Evolutionary conservation across 1,140 invertebrate species (phyloP).

Genomic region (Sitobion miscanthi): DNA sequence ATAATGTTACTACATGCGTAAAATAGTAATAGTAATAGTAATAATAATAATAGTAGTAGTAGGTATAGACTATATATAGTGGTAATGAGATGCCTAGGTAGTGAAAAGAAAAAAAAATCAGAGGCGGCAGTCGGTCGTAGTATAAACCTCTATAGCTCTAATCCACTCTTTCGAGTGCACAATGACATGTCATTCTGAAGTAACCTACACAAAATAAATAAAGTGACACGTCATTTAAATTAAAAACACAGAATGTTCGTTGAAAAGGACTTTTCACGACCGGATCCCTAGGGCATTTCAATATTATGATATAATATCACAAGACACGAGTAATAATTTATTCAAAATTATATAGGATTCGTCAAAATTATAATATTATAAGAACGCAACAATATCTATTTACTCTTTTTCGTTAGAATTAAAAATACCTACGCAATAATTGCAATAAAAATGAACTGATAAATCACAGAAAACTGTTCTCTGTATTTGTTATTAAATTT

Average conservation of each 20-base stretch:
- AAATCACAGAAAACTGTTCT: not conserved
- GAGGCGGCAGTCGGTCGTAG: not conserved
- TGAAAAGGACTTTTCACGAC: not conserved
- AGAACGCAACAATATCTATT: not conserved
- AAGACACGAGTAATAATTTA: not conserved
- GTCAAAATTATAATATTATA: not conserved
- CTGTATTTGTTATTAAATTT: not conserved
- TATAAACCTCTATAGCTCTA: not conserved
- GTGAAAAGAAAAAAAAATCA: not conserved
- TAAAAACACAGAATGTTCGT: not conserved
- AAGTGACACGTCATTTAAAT: not conserved
- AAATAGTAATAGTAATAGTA: not conserved
- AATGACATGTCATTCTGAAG: not conserved
- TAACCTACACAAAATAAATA: not conserved
- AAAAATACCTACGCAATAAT: not conserved
- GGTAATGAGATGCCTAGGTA: not conserved
- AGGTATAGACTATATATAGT: not conserved
- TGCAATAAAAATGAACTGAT: not conserved
- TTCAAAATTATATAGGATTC: not conserved
- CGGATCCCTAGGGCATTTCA: not conserved
- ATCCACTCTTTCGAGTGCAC: not conserved
- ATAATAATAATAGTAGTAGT: not conserved
- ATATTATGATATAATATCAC: not conserved
- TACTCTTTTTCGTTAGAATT: not conserved
- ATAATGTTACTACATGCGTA: not conserved